These are phyloP conservation scores for Alviniconcha marisindica DNA, from an alignment of 1,140 invertebrate species.

Conservation along the genomic window DNA sequence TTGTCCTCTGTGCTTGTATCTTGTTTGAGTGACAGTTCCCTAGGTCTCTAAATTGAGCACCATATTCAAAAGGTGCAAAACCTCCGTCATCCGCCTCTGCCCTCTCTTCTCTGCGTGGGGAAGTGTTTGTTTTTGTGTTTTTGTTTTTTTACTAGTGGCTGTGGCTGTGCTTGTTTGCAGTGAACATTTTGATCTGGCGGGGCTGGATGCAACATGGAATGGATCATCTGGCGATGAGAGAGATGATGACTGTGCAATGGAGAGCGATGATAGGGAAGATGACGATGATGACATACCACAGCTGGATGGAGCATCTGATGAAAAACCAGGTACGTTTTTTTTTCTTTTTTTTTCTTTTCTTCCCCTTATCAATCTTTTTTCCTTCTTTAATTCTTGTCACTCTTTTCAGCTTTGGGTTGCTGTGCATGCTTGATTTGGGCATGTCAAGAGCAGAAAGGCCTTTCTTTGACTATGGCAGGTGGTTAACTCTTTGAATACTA, in stretches of 20 bases:
- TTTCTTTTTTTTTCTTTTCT: too few relatives aligned
- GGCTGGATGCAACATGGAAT: constrained; percentile 62
- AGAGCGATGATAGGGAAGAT: constrained; percentile 40
- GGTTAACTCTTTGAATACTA: too few relatives aligned
- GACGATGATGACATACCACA: constrained; percentile 62
- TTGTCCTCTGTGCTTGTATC: not conserved
- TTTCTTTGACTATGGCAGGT: too few relatives aligned
- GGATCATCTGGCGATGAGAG: constrained; percentile 6
- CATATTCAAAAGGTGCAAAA: not conserved
- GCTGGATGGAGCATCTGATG: constrained; percentile 70
- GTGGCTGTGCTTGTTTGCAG: not conserved
- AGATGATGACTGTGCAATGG: constrained; percentile 21
- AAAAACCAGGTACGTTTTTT: constrained; percentile 58
- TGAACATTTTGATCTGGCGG: constrained; percentile 51
- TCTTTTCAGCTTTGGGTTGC: too few relatives aligned
- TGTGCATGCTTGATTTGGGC: too few relatives aligned
- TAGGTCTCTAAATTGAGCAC: not conserved
- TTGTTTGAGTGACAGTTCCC: not conserved
- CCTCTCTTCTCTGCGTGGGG: not conserved
- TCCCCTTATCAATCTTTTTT: too few relatives aligned
- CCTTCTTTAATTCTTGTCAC: too few relatives aligned
- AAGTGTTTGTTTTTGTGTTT: not conserved
- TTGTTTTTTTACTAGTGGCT: not conserved
- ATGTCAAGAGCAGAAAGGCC: too few relatives aligned
- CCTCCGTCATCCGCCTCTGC: not conserved